A percentile compares a stretch with the other conserved stretches of the same genome.
Evolutionary conservation across 1,140 invertebrate species (phyloP).

Genomic region (Drosophila carrolli): DNA sequence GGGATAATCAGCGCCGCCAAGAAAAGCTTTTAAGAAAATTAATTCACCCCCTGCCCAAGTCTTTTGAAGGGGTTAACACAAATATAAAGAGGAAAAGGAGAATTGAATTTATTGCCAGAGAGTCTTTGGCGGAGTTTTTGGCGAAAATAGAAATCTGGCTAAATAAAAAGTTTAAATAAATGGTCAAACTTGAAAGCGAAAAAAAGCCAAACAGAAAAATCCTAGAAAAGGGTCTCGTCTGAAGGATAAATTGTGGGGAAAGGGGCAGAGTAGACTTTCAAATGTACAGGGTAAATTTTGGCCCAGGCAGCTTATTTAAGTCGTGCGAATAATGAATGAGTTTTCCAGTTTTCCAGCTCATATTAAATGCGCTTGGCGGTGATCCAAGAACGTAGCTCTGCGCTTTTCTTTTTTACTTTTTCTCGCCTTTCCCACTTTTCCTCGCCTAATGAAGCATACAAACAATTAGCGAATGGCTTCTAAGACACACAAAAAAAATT

Average conservation of each 20-base stretch:
- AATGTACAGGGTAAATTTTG: slow-evolving; percentile 11
- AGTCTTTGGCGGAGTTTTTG: slow-evolving; percentile 48
- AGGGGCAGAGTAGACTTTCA: slow-evolving; percentile 15
- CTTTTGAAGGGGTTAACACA: slow-evolving; percentile 63
- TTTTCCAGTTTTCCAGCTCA: slow-evolving; percentile 42
- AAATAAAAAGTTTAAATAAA: slow-evolving; percentile 79
- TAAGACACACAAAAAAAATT: slow-evolving; percentile 11
- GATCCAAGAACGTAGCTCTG: slow-evolving; percentile 16
- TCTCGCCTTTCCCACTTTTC: not conserved
- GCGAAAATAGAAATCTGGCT: slow-evolving; percentile 66
- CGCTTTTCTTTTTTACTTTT: not conserved
- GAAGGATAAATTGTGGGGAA: slow-evolving; percentile 1
- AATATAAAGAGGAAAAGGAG: slow-evolving; percentile 39
- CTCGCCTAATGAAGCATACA: slow-evolving; percentile 41
- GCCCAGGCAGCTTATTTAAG: slow-evolving; percentile 53
- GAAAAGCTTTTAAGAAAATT: slow-evolving; percentile 83
- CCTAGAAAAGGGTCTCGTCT: slow-evolving; percentile 26
- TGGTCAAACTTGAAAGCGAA: slow-evolving; percentile 78
- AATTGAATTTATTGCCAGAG: slow-evolving; percentile 66
- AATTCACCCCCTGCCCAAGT: slow-evolving; percentile 60
- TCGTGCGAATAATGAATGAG: slow-evolving; percentile 67
- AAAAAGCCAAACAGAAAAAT: slow-evolving; percentile 32
- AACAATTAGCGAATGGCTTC: slow-evolving; percentile 50
- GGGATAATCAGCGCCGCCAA: slow-evolving; percentile 78
- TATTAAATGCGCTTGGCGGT: slow-evolving; percentile 62